Evolutionary conservation across 2,113 vertebrate species (phyloP).

Genomic region (Vireo altiloquus): DNA sequence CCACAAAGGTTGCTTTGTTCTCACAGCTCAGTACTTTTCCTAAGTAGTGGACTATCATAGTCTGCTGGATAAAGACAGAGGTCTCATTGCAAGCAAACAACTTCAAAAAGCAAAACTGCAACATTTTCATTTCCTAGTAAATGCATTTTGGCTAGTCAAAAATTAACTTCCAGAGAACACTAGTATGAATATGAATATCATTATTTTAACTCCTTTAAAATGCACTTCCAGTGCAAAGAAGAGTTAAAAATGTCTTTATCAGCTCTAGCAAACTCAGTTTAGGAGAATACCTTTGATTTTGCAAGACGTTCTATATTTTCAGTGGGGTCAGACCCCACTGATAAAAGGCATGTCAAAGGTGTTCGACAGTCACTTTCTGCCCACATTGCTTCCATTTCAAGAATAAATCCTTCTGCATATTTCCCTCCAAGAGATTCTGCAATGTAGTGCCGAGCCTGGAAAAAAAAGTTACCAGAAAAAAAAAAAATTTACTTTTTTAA

Average conservation of each 20-base stretch:
- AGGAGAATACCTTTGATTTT: constrained; percentile 74
- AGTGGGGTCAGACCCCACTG: constrained; percentile 83
- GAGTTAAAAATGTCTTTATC: not conserved
- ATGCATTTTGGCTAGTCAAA: not conserved
- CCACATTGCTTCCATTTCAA: constrained; percentile 82
- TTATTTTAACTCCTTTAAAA: not conserved
- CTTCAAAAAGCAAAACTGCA: not conserved
- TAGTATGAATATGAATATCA: not conserved
- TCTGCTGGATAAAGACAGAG: not conserved
- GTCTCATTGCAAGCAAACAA: not conserved
- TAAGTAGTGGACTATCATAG: not conserved
- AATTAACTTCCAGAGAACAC: not conserved
- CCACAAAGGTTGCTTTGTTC: not conserved
- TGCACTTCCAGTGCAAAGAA: not conserved
- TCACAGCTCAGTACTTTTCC: not conserved
- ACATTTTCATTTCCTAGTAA: not conserved
- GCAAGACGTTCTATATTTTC: constrained; percentile 82
- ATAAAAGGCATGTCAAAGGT: constrained; percentile 81
- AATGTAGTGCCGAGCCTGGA: constrained; percentile 80
- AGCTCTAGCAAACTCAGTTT: not conserved
- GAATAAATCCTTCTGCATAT: constrained; percentile 78
- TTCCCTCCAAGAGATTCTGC: constrained; percentile 75
- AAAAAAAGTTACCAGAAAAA: not conserved
- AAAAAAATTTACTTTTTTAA: not conserved
- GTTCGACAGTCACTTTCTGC: constrained; percentile 75